These are phyloP conservation scores for Idaea biselata DNA, from an alignment of 2,888 invertebrate species.

Conservation along the genomic window DNA sequence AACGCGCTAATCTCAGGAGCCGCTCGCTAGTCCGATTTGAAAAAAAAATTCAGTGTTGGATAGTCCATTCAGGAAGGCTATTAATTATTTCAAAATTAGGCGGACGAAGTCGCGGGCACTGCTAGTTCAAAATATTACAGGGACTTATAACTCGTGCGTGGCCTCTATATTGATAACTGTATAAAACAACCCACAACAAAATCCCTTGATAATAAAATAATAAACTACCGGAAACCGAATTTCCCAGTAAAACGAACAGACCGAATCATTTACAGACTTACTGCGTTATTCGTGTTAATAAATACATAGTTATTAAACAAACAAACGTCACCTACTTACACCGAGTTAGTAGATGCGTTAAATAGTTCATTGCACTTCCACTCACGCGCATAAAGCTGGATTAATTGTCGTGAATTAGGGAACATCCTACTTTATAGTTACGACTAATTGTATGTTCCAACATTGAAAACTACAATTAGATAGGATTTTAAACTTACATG, in stretches of 20 bases:
- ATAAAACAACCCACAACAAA: neutral
- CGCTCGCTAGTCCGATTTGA: too few species aligned
- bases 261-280: neutral
- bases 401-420: slow-evolving; percentile 72
- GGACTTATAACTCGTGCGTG: too few species aligned
- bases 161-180: neutral
- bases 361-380: slow-evolving; percentile 72
- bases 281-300: neutral
- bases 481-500: too few species aligned
- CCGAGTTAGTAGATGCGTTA: slow-evolving; percentile 9
- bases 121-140: too few species aligned
- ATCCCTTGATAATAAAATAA: neutral
- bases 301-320: neutral
- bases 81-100: too few species aligned
- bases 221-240: neutral
- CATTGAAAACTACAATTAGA: neutral
- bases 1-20: too few species aligned
- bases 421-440: slow-evolving; percentile 39
- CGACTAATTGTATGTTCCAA: neutral
- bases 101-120: too few species aligned
- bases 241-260: neutral
- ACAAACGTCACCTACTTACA: neutral
- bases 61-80: too few species aligned
- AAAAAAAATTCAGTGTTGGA: too few species aligned
- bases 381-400: slow-evolving; percentile 41